Percentiles rank a stretch among this genome's conserved stretches.
These are phyloP conservation scores for Lycia hirtaria DNA, from an alignment of 2,888 invertebrate species.

Conservation along the genomic window DNA sequence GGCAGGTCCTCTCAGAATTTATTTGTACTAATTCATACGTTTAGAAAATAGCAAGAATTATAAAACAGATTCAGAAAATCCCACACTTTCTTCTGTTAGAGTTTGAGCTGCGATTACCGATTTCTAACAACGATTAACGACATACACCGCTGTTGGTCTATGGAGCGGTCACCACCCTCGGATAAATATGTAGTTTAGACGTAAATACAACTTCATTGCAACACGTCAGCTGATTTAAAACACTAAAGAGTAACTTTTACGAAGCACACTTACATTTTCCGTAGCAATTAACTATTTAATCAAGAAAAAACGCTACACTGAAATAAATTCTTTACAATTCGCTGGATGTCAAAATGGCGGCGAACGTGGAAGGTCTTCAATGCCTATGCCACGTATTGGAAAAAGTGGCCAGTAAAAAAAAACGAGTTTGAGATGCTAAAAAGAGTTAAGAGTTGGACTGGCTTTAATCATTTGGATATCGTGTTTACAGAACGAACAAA, in stretches of 20 bases:
- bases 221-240: conserved; percentile 13
- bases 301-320: conserved; percentile 89
- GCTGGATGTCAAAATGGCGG: conserved; percentile 93
- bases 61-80: conserved; percentile 10
- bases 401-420: conserved; percentile 77
- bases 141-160: conserved; percentile 83
- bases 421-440: too few species aligned
- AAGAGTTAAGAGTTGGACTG: neutral
- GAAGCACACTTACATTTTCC: conserved; percentile 79
- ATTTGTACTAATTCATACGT: conserved; percentile 47
- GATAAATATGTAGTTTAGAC: conserved; percentile 43
- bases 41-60: neutral
- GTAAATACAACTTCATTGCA: conserved; percentile 32
- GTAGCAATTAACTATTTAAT: conserved; percentile 83
- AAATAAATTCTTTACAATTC: conserved; percentile 89
- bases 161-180: conserved; percentile 84
- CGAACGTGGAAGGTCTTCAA: conserved; percentile 91
- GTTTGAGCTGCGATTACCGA: conserved; percentile 33
- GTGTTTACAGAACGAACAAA: too few species aligned
- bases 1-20: conserved; percentile 72
- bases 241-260: conserved; percentile 22
- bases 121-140: conserved; percentile 75
- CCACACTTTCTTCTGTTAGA: conserved; percentile 21
- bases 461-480: too few species aligned
- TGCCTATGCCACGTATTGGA: conserved; percentile 92